These are phyloP conservation scores for Plotosus lineatus DNA, from an alignment of 2,113 vertebrate species.

Conservation along the genomic window DNA sequence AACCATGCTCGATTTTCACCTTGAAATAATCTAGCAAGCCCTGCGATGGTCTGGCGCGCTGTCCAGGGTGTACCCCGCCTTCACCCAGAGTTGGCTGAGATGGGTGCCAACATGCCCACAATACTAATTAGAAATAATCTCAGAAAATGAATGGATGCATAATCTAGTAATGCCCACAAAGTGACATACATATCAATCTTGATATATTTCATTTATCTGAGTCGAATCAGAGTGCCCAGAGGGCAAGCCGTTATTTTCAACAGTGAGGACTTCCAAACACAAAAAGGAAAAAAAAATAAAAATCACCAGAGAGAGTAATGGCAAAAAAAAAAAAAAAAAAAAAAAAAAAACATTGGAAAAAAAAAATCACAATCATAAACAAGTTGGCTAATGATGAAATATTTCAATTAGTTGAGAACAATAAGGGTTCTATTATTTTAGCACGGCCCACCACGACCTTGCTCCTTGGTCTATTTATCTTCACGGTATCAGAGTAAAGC, in stretches of 20 bases:
- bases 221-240: not conserved
- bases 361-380: not conserved
- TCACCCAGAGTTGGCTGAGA: too few relatives aligned
- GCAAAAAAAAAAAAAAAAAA: too few relatives aligned
- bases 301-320: not conserved
- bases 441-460: not conserved
- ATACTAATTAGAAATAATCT: too few relatives aligned
- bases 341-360: not conserved
- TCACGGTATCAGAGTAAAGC: not conserved
- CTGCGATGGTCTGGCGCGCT: too few relatives aligned
- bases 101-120: too few relatives aligned
- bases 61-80: too few relatives aligned
- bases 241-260: not conserved
- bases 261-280: not conserved
- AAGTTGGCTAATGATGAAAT: constrained; percentile 16
- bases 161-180: too few relatives aligned
- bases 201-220: not conserved
- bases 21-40: not conserved
- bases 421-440: constrained; percentile 1
- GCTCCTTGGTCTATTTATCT: not conserved
- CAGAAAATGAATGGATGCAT: too few relatives aligned
- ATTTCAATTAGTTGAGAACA: not conserved
- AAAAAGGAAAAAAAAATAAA: not conserved
- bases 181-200: not conserved
- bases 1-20: not conserved